phyloP scores from a whole-genome alignment of 2,797 vertebrate genomes.

The Tarsius wallacei region DNA sequence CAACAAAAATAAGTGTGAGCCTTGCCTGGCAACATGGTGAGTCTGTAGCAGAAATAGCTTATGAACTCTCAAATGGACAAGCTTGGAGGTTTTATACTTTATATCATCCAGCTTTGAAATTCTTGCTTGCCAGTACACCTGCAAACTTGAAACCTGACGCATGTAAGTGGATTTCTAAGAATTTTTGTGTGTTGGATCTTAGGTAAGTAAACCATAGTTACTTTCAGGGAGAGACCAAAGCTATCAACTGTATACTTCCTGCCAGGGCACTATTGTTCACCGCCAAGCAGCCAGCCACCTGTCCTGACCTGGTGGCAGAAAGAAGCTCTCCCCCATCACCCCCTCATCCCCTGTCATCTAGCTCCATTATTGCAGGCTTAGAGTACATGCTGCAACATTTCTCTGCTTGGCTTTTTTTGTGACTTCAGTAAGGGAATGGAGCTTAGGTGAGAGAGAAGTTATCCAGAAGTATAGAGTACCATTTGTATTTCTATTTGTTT shows the following conservation, averaged over 20 bases:
- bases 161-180: background rate
- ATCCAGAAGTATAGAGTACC: background rate
- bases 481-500: constrained; percentile 24
- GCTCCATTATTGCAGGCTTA: background rate
- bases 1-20: background rate
- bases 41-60: background rate
- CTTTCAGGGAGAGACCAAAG: background rate
- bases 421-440: background rate
- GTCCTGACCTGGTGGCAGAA: background rate
- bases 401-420: background rate
- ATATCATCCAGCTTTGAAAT: constrained; percentile 4
- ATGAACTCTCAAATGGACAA: background rate
- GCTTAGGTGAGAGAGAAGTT: constrained; percentile 29
- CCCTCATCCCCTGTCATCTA: background rate
- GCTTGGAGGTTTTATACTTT: background rate
- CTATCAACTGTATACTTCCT: background rate
- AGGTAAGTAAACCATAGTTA: background rate
- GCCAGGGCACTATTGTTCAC: background rate
- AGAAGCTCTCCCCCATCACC: background rate
- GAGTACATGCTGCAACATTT: background rate
- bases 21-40: background rate
- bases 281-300: background rate
- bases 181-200: background rate
- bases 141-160: background rate
- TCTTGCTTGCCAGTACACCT: background rate